Evolutionary conservation across 2,113 vertebrate genomes (phyloP).

Genomic region (Chloebia gouldiae): DNA sequence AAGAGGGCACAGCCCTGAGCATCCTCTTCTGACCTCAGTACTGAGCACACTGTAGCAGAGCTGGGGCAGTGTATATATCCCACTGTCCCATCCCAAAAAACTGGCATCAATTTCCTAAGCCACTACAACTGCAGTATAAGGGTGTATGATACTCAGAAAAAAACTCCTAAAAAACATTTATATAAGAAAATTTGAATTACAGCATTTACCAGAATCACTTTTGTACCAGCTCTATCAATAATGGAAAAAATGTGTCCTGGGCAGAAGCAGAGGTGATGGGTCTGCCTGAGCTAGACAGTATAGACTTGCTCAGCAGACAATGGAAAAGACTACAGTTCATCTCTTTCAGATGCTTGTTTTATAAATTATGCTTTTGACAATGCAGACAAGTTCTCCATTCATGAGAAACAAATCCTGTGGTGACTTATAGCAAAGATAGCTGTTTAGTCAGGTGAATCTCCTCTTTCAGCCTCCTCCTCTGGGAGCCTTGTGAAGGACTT

Average conservation of each 20-base stretch:
- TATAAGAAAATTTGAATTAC: not conserved
- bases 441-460: not conserved
- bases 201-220: not conserved
- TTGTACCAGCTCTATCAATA: not conserved
- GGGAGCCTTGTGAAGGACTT: not conserved
- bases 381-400: not conserved
- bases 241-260: not conserved
- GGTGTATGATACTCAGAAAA: not conserved
- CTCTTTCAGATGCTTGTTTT: not conserved
- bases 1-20: not conserved
- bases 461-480: not conserved
- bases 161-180: fast-evolving
- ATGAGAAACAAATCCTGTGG: not conserved
- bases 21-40: not conserved
- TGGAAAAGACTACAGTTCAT: not conserved
- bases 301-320: not conserved
- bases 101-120: not conserved
- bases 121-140: not conserved
- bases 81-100: not conserved
- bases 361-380: not conserved
- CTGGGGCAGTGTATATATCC: not conserved
- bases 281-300: not conserved
- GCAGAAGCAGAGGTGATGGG: not conserved
- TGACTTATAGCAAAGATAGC: not conserved
- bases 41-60: not conserved